Percentiles rank a stretch among this genome's conserved stretches.
These are phyloP conservation scores for Lissonota sp. DNA, from an alignment of 2,888 invertebrate species.

Conservation along the genomic window DNA sequence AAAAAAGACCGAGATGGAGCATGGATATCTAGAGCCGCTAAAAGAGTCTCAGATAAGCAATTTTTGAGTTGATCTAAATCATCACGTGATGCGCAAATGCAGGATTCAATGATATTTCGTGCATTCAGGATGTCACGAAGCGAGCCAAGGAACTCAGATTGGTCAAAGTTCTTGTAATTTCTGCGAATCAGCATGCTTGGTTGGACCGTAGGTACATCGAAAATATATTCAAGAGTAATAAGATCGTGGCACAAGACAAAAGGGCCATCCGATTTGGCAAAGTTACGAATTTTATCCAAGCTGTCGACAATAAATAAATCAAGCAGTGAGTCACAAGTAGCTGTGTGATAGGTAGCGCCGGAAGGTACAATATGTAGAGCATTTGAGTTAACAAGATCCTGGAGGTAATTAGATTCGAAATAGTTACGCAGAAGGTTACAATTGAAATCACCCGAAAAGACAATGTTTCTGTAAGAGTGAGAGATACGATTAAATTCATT, in stretches of 20 bases:
- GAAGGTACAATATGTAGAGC: neutral
- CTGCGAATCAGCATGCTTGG: neutral
- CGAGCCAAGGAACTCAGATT: neutral
- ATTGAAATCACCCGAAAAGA: constrained; percentile 21
- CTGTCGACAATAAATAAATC: constrained; percentile 10
- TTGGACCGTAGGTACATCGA: neutral
- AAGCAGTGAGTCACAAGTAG: neutral
- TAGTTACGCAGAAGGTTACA: neutral
- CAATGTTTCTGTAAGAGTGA: neutral
- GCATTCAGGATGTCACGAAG: neutral
- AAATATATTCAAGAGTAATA: neutral
- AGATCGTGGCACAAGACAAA: constrained; percentile 26
- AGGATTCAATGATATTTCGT: too few relatives aligned
- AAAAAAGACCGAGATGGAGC: neutral
- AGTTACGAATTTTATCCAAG: neutral
- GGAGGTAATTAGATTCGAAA: neutral
- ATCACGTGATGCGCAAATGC: too few relatives aligned
- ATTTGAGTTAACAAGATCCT: neutral
- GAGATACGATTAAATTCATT: neutral
- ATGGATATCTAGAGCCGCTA: neutral
- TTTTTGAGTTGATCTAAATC: neutral
- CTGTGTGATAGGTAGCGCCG: neutral
- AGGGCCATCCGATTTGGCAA: neutral
- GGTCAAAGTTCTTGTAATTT: neutral
- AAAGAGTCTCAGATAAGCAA: neutral